Evolutionary conservation across 2,797 vertebrate genomes (phyloP), one percentile per base, ranked within the genome.

Genomic region (Neostethus bicornis): DNA sequence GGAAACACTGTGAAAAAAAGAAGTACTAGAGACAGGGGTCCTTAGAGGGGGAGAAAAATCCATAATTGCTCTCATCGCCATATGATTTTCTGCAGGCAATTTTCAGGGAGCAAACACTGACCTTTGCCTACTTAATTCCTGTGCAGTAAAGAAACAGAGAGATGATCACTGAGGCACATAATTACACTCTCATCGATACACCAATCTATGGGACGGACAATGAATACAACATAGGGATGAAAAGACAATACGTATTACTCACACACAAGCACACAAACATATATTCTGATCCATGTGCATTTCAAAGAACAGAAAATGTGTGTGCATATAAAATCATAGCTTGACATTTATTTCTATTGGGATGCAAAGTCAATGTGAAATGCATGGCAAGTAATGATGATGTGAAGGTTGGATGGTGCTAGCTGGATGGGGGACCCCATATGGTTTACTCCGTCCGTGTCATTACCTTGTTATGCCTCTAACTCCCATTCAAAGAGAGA

Each of bases 401-500:
- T 89, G 77, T 87, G 85, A 88, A 77, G 81, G 81, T 82, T 77
- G 73, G 61, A 82, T 63, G 70, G 74, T 75, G 70, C 17, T 53
- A 74, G 75, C 79, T 66, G 77, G 79, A 85, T 88, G 77, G 75
- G 81, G 92, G 93, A 96, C 90, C 96, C 95, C 96, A 98, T 99
- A 98, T 98, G 96, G 96, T 94, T 94, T 92, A 95, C 94, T 94
- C 94, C 94, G 95, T 98, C 95, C 95, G 91, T 97, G 96, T 97
- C 96, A 98, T 98, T 99, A 96, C 94, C 95, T 98, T 94, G 95
- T 98, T 98, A 99, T 91, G 94, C 93, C 93, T 91, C 93, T 97
- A 95, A 96, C 94, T 97, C 94, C 91, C 93, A 95, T 94, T 94
- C 94, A 94, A 93, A 91, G 57, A 61, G 72, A 59, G 73, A 52